Base-by-base conservation (phyloP, 1,140 invertebrate genomes). In the Pseudomyrmex gracilis region DNA sequence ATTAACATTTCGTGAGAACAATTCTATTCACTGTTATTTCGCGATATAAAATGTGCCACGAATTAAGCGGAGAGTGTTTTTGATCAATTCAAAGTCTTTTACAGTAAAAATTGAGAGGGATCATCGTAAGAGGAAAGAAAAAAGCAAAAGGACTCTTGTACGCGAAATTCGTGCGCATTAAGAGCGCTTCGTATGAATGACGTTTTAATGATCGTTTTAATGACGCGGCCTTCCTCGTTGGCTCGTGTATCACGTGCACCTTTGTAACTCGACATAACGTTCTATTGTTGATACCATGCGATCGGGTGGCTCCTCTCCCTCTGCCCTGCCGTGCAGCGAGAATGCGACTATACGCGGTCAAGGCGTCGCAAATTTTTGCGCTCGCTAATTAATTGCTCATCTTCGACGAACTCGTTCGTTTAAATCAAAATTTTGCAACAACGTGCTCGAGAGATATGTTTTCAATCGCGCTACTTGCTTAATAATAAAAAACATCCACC, bases 141-240 rank as follows among this genome's bases (percentile, higher is more conserved):
- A 15, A 2, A 34, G 9, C 49, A 49, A 10, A 49, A 10, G 45
- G 22, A 20, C 51, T 49, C 3, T 71, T 63, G 58, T 63, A 47
- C 10, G 34, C 49, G 2, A 15, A 68, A 70, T 70, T 58, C 15
- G 10, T 78, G 22, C 34, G 24, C 17, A 10, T 24, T 9, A 70
- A 78, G 64, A 51, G 43, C 20, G 53, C 66, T 17, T 12, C 15
- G 53, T 60, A 66, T 70, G 76, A 80, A 80, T 80, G 66, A 66
- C 76, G 76, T 80, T 71, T 80, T 80, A 80, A 80, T 71, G 66
- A 70, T 78, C 64, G 66, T 34, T 34, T 34, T 34, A 34, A 34
- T 34, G 34, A 34, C 53, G 64, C 53, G 64, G 17, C 76, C 66
- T 80, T 71, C 66, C 66, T 17, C 53, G 15, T 17, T 60, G 64